A percentile compares a stretch with the other conserved stretches of the same genome.
Conservation (phyloP, 2,797 vertebrate species). For the Balearica regulorum region DNA sequence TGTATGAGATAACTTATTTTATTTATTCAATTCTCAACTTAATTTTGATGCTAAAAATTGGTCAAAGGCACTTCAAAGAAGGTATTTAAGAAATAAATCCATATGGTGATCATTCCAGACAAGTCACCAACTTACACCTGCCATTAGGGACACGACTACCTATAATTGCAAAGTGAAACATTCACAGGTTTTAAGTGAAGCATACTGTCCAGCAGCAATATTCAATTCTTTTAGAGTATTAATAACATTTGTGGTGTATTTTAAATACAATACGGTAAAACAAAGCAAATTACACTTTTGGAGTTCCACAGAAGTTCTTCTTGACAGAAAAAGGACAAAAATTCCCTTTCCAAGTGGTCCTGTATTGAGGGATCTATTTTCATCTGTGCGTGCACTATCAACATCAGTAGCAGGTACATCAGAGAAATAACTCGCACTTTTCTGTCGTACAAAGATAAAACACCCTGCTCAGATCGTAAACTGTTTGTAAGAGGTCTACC, state of each 20-base stretch:
- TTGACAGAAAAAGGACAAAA: not conserved
- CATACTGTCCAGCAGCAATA: constrained; percentile 75
- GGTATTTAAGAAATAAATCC: constrained; percentile 68
- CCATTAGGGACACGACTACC: constrained; percentile 50
- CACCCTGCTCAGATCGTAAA: not conserved
- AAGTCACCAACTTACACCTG: constrained; percentile 56
- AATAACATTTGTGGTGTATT: constrained; percentile 32
- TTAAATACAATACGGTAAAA: constrained; percentile 51
- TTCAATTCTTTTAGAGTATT: constrained; percentile 47
- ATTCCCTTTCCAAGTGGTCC: constrained; percentile 11
- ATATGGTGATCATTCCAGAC: constrained; percentile 68
- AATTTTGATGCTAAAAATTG: constrained; percentile 73
- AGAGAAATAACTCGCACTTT: not conserved
- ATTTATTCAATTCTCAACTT: constrained; percentile 66
- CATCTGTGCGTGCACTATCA: not conserved
- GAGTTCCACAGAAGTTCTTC: constrained; percentile 22
- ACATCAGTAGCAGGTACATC: not conserved
- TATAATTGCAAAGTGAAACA: constrained; percentile 51
- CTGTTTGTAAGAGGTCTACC: not conserved
- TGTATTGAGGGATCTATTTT: not conserved
- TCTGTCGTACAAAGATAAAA: not conserved
- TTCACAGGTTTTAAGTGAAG: constrained; percentile 61
- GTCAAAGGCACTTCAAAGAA: constrained; percentile 78
- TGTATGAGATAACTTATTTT: constrained; percentile 70
- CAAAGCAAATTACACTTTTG: constrained; percentile 6